Conservation (phyloP, 2,888 invertebrate species). For the Campoplex nolae region DNA sequence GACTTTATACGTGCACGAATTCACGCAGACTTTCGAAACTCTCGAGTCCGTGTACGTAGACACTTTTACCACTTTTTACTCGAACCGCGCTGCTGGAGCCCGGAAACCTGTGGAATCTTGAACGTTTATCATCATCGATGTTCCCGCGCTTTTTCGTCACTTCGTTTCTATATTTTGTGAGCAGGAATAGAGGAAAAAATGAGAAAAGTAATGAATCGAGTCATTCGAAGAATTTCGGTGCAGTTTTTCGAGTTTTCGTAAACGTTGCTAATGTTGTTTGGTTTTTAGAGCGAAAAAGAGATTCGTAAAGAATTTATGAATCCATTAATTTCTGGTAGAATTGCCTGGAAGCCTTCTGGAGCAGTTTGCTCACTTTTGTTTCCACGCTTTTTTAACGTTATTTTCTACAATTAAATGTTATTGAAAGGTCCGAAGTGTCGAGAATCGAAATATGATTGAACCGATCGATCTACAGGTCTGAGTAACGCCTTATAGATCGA, state of each 20-base stretch:
- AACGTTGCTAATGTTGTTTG: too few species aligned
- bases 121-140: neutral
- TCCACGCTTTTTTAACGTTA: neutral
- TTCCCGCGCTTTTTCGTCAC: neutral
- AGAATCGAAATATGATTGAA: neutral
- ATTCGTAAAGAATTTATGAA: neutral
- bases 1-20: neutral
- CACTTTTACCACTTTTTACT: constrained; percentile 19
- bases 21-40: neutral
- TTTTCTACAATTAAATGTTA: neutral
- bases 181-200: neutral
- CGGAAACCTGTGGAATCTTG: constrained; percentile 60
- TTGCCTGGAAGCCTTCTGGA: neutral
- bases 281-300: too few species aligned
- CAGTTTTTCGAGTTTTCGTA: too few species aligned
- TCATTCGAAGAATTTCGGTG: neutral
- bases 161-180: neutral
- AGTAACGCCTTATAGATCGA: constrained; percentile 5
- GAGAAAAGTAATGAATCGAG: neutral
- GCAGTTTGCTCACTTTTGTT: neutral
- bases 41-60: neutral
- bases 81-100: neutral
- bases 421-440: neutral
- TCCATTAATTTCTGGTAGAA: neutral
- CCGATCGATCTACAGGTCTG: constrained; percentile 6